Base-by-base conservation (phyloP, 2,113 vertebrate species). In the Ardeotis arabs region DNA sequence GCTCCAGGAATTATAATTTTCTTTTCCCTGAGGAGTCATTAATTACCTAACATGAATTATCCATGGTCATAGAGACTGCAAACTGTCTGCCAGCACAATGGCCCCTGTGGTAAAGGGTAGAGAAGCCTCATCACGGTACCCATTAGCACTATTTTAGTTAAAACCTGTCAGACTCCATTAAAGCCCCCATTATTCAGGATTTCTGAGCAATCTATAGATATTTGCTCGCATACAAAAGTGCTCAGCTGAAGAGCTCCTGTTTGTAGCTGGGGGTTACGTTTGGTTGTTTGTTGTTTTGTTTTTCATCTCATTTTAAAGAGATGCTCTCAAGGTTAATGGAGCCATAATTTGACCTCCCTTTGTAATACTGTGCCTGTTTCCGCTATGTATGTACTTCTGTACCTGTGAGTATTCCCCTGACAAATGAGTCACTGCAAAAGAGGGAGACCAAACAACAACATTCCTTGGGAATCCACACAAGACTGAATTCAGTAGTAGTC, bases 241-340 rank as follows among this genome's bases (percentile, higher is more conserved):
- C 72, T 91, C 75, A 68, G 50, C 47, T 70, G 70, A 93, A 95
- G 78, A 83, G 56, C 72, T 91, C 39, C 66, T 94, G 25, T 90
- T 95, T 91, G 89, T 92, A 92, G 90, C 84, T 73, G 66, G 77
- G 93, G 87, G 81, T 94, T 82, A 84, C 55, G 29, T 90, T 95
- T 70, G 10, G 11, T 59, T 94, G 37, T 7, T 89, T 89, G 73
- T 59, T 95, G 84, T 35, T 84, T 78, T 16, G 2, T 27, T 92
- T 96, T 90, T 66, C 58, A 27, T 58, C 49, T 90, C 23, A 37
- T 87, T 95, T 69, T 69, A 64, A 84, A 89, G 78, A 87, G 66
- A 79, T 75, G 28, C 74, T 76, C 58, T 91, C 80, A 68, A 93
- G 92, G 89, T 87, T 91, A 96, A 87, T 95, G 86, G 88, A 82